phyloP scores from a whole-genome alignment of 2,888 invertebrate genomes.

The Listrodromus nycthemerus region DNA sequence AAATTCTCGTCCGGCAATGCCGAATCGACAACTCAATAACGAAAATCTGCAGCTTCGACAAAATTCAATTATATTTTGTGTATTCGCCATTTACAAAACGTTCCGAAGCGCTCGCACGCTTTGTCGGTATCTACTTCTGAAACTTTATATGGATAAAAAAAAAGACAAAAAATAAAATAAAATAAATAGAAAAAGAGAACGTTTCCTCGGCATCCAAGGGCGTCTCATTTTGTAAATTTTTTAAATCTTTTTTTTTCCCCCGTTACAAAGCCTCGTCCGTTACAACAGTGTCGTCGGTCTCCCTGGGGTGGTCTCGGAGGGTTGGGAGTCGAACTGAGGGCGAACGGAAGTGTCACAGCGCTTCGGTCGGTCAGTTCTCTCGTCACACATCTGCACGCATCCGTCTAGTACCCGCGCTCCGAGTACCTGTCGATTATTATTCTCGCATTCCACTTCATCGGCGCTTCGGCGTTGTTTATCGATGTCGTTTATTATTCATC shows the following conservation, averaged over 20 bases:
- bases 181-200: background rate
- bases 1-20: background rate
- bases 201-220: background rate
- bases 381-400: slow-evolving; percentile 42
- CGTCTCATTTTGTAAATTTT: background rate
- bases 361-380: slow-evolving; percentile 50
- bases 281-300: background rate
- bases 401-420: slow-evolving; percentile 28
- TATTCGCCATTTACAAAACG: background rate
- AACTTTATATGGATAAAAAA: background rate
- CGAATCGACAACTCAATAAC: background rate
- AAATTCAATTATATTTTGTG: background rate
- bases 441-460: slow-evolving; percentile 75
- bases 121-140: background rate
- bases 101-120: background rate
- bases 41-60: background rate
- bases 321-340: slow-evolving; percentile 10
- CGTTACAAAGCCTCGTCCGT: slow-evolving; percentile 6
- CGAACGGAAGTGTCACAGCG: slow-evolving; percentile 13
- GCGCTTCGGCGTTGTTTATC: slow-evolving; percentile 79
- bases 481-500: slow-evolving; percentile 80
- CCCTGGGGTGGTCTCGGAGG: background rate
- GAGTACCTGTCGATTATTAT: slow-evolving; percentile 76
- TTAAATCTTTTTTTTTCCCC: background rate
- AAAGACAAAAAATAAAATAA: background rate